Percentiles rank a stretch among this genome's conserved stretches.
Conservation (phyloP, 2,113 vertebrate species). For the Actenoides hombroni region DNA sequence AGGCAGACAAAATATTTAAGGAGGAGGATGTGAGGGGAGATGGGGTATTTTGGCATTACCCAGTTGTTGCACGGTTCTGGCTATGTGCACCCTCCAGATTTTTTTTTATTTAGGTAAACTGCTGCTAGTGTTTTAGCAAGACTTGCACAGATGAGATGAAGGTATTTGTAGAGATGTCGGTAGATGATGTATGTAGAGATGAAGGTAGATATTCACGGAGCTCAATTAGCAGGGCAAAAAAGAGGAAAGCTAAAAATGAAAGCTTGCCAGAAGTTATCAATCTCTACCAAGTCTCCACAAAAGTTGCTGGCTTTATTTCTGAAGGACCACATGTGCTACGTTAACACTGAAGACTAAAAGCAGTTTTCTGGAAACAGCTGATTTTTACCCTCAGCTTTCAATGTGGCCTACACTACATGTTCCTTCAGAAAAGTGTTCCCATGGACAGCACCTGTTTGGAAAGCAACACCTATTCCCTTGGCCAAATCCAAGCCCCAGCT, state of each 20-base stretch:
- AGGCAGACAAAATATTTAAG: neutral
- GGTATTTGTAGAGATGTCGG: neutral
- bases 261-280: neutral
- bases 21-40: accelerated
- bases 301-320: neutral
- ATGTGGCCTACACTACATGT: neutral
- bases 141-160: neutral
- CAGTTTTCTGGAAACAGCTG: neutral
- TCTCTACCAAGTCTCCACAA: neutral
- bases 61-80: neutral
- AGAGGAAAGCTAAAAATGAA: neutral
- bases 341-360: neutral
- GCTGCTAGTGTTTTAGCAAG: neutral
- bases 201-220: neutral
- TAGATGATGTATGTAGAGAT: neutral
- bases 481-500: neutral
- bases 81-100: accelerated
- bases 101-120: neutral
- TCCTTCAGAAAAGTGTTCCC: neutral
- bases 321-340: neutral
- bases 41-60: neutral
- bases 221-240: neutral
- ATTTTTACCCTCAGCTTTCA: neutral
- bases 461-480: neutral
- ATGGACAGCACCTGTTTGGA: neutral